Evolutionary conservation across 2,797 vertebrate genomes (phyloP), one percentile per base, ranked within the genome.

Genomic region (Carduelis carduelis): DNA sequence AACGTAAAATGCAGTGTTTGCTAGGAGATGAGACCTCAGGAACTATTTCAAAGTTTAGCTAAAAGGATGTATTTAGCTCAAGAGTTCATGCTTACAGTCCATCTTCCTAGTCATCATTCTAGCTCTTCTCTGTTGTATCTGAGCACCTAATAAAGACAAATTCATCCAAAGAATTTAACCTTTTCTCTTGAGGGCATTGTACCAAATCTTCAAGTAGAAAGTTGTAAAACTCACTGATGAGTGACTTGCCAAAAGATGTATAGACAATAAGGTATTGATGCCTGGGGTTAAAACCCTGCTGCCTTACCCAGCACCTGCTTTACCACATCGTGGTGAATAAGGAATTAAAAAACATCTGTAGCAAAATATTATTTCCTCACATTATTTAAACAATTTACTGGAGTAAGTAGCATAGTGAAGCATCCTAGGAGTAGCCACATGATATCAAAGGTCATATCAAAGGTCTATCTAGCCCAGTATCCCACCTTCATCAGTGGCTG

Each of bases 251-350:
- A 30, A 43, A 83, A 85, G 30, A 43, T 13, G 6, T 21, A 32
- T 12, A 43, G 19, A 80, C 18, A 87, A 59, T 53, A 63, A 37
- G 1, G 0, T 46, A 26, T 22, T 2, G 2, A n/a, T 37, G 19
- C 6, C 34, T 16, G 19, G 34, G 64, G 27, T 46, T 83, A 34
- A 80, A 85, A 63, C 44, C 26, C 53, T n/a, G 5, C 41, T 49
- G 14, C 55, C 30, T 44, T 57, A 57, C 14, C 32, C 34, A 41
- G 17, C 32, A 70, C 26, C 15, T 80, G 30, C 30, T 83, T 49
- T 32, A 56, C n/a, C 49, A 56, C 19, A 35, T 6, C 44, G 30
- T 28, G 17, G 13, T 70, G 24, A 80, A 70, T 22, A 87, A 80
- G 21, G 20, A 28, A n/a, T 70, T 47, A 52, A 68, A 46, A 55